Percentiles rank a stretch among this genome's conserved stretches.
Conservation (phyloP, 2,797 vertebrate species). For the Liasis olivaceus region DNA sequence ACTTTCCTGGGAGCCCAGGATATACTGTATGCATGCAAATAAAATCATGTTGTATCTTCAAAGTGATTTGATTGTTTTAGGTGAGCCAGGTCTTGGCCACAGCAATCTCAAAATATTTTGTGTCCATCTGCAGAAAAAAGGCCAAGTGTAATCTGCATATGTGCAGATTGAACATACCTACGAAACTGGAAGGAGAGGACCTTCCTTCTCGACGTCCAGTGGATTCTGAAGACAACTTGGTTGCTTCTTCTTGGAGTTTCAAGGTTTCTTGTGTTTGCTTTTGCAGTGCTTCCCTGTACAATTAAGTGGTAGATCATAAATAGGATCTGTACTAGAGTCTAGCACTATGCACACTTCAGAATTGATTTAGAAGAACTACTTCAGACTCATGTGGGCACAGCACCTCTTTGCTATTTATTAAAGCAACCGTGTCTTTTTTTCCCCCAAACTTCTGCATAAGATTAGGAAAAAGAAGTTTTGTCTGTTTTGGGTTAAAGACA, state of each 20-base stretch:
- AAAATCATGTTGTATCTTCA: neutral
- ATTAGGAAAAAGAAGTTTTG: neutral
- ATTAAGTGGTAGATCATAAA: constrained; percentile 20
- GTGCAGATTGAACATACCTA: neutral
- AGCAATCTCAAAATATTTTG: neutral
- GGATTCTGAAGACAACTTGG: constrained; percentile 72
- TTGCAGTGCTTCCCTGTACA: constrained; percentile 73
- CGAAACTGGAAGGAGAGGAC: constrained; percentile 35
- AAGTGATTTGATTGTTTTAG: neutral
- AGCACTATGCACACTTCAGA: neutral
- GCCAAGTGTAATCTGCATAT: neutral
- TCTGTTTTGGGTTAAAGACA: neutral
- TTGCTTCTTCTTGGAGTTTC: constrained; percentile 74
- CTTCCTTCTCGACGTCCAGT: constrained; percentile 58
- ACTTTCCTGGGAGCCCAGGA: neutral
- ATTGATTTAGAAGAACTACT: neutral
- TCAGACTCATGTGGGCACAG: neutral
- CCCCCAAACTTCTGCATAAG: neutral
- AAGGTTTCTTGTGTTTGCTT: constrained; percentile 73
- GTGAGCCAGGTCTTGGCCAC: neutral
- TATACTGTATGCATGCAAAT: neutral
- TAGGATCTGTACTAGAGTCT: neutral
- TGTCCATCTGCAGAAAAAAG: neutral
- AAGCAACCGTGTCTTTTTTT: neutral
- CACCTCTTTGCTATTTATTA: neutral